phyloP scores from a whole-genome alignment of 2,113 vertebrate genomes.

The Gymnarchus niloticus region DNA sequence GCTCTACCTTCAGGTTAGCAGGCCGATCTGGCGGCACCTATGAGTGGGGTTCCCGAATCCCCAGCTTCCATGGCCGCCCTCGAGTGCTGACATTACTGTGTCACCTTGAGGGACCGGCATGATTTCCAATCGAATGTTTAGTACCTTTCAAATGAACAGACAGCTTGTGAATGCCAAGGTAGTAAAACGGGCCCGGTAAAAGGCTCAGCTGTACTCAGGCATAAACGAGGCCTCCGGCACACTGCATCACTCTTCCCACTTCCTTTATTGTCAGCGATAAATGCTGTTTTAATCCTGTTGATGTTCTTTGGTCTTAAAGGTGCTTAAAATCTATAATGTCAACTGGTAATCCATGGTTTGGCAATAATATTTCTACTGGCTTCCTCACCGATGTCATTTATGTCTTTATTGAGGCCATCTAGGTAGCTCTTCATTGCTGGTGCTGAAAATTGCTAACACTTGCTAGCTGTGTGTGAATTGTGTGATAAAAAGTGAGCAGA shows the following conservation, averaged over 20 bases:
- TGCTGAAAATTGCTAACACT: neutral
- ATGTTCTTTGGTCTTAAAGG: slow-evolving; percentile 9
- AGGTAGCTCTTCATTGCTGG: neutral
- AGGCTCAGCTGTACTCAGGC: neutral
- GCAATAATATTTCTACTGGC: neutral
- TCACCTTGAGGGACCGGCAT: neutral
- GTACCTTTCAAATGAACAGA: neutral
- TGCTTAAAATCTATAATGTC: slow-evolving; percentile 17
- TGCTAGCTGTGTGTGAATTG: neutral
- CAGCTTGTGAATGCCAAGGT: neutral
- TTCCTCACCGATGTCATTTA: slow-evolving; percentile 2
- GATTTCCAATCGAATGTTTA: neutral
- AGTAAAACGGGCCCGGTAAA: neutral
- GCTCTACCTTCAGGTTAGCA: too few relatives aligned
- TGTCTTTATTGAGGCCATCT: neutral
- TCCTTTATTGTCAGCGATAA: neutral
- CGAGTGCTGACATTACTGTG: neutral
- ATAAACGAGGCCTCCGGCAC: neutral
- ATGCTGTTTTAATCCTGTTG: neutral
- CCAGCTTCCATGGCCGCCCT: neutral
- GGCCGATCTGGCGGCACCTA: neutral
- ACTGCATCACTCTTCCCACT: neutral
- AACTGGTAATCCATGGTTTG: neutral
- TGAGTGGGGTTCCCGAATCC: neutral
- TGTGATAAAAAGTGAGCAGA: neutral